Evolutionary conservation across 1,140 invertebrate genomes (phyloP).

Genomic region (Lepidurus apus): DNA sequence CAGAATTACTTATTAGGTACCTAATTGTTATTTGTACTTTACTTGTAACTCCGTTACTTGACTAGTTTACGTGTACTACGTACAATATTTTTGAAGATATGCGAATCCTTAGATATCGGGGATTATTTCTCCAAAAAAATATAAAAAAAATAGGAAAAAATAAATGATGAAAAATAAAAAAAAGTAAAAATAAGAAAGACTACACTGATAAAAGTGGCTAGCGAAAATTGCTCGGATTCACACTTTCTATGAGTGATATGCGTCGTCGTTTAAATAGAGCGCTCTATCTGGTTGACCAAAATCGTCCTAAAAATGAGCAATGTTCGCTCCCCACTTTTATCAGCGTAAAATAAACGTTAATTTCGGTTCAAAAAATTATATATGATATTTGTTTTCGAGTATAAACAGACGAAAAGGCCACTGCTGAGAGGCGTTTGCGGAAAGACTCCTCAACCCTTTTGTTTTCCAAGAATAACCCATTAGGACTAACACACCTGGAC

Average conservation of each 20-base stretch:
- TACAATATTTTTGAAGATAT: not conserved
- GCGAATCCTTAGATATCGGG: not conserved
- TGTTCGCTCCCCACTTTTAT: not conserved
- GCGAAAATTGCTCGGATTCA: not conserved
- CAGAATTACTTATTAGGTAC: too few relatives aligned
- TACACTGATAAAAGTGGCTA: not conserved
- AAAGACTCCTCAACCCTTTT: not conserved
- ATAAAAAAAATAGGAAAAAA: too few relatives aligned
- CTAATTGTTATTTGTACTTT: too few relatives aligned
- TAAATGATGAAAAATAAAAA: too few relatives aligned
- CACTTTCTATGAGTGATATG: not conserved
- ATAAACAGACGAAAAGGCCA: not conserved
- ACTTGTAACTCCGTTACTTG: not conserved
- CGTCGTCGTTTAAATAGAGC: not conserved
- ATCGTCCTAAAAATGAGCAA: not conserved
- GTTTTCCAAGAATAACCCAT: not conserved
- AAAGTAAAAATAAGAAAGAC: not conserved
- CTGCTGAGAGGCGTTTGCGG: not conserved
- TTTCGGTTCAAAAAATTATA: not conserved
- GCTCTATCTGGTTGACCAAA: not conserved
- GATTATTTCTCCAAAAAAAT: not conserved
- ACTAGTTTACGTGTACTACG: not conserved
- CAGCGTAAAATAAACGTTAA: not conserved
- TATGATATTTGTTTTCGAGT: not conserved
- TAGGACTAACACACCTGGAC: not conserved